Evolutionary conservation across 2,113 vertebrate species (phyloP), one percentile per base, ranked within the genome.

Genomic region (Dermatemys mawii): DNA sequence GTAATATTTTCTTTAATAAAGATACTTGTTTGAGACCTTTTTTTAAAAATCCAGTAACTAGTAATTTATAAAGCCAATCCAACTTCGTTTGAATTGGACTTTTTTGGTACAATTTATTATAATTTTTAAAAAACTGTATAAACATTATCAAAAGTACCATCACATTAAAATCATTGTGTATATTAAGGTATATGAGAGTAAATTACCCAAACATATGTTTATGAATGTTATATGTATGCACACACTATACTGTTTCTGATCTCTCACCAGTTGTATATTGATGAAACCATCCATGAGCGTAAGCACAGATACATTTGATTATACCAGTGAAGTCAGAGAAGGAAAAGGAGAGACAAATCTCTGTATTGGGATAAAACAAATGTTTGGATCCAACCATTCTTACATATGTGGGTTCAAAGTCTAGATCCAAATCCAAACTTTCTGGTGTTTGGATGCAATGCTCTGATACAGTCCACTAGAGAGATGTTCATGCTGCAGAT

Each of bases 1-100:
- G n/a, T 79, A 90, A 94, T 95, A 96, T 29, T 92, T 97, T 92
- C 67, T 93, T 88, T 95, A 97, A 96, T 97, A 91, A 96, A 90
- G 26, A 94, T 93, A 41, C n/a, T 96, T 93, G 84, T 96, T 94
- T 88, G 90, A 90, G 70, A 86, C 41, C 63, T n/a, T 84, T 81
- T 73, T 82, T 95, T 90, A 87, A 95, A 95, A 93, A 97, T 83
- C 84, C 87, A 51, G 75, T 89, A 87, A 90, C 84, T 70, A 9
- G 24, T 88, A 38, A 96, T 97, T 92, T 50, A 6, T 22, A n/a
- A 70, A 92, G 57, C 46, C 22, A 82, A 87, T 46, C 54, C 54
- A 63, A 1, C 13, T 19, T 53, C 27, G 51, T 6, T 84, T 53
- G 81, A 84, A 85, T 1, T 6, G 9, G n/a, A 81, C 35, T 41